phyloP scores from a whole-genome alignment of 2,113 vertebrate species.

The Emydura subglobosa region DNA sequence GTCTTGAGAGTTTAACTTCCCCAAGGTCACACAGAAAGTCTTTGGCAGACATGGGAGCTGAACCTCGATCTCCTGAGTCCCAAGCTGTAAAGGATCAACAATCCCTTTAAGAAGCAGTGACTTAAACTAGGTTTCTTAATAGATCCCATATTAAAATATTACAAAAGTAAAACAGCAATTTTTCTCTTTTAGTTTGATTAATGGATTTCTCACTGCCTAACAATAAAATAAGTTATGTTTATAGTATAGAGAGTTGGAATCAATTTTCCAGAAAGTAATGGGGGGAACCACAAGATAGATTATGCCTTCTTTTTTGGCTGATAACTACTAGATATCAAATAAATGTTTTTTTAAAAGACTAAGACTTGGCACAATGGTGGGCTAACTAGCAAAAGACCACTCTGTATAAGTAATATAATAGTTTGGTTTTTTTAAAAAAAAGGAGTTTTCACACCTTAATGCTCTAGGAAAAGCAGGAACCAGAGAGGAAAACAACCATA shows the following conservation, averaged over 20 bases:
- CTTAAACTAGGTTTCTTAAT: conserved; percentile 62
- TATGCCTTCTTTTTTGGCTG: neutral
- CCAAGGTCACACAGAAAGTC: conserved; percentile 49
- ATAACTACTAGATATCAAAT: conserved; percentile 38
- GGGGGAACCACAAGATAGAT: conserved; percentile 1
- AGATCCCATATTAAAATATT: conserved; percentile 64
- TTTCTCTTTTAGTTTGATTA: conserved; percentile 74
- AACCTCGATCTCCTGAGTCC: conserved; percentile 29
- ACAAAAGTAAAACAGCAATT: conserved; percentile 71
- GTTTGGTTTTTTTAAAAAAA: neutral
- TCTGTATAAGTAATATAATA: conserved; percentile 42
- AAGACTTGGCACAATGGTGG: conserved; percentile 1
- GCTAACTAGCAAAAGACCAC: conserved; percentile 38
- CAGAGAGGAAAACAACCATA: conserved; percentile 14
- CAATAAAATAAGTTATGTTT: conserved; percentile 57
- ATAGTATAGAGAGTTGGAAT: conserved; percentile 23
- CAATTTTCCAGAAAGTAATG: conserved; percentile 20
- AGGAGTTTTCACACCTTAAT: conserved; percentile 58
- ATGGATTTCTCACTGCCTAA: conserved; percentile 55
- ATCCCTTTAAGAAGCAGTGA: conserved; percentile 18
- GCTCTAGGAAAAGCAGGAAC: conserved; percentile 57
- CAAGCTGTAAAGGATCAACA: neutral
- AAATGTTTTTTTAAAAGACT: conserved; percentile 26
- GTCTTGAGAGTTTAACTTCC: conserved; percentile 24
- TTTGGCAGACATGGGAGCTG: neutral